These are phyloP conservation scores for Mallotus villosus DNA, from an alignment of 2,797 vertebrate species.

Conservation along the genomic window DNA sequence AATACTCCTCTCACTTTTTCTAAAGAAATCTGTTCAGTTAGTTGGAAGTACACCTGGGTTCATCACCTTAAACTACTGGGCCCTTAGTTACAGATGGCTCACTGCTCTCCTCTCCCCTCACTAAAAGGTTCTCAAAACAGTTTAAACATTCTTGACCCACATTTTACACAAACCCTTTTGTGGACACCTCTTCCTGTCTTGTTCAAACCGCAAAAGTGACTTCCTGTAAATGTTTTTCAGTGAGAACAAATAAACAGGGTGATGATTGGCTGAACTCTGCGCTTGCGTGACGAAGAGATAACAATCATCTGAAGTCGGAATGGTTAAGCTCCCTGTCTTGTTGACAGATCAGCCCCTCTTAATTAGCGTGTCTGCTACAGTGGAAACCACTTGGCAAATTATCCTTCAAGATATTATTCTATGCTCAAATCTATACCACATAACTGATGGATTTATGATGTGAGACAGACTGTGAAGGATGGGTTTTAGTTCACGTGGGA, in stretches of 20 bases:
- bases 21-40: too few relatives aligned
- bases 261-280: background rate
- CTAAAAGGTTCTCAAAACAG: background rate
- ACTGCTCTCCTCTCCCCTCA: background rate
- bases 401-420: slow-evolving; percentile 43
- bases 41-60: too few relatives aligned
- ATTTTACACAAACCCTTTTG: background rate
- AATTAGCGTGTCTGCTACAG: background rate
- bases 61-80: too few relatives aligned
- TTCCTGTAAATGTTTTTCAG: slow-evolving; percentile 7
- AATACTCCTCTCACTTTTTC: too few relatives aligned
- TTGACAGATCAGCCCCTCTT: background rate
- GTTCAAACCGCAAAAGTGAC: background rate
- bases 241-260: background rate
- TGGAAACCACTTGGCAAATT: slow-evolving; percentile 49
- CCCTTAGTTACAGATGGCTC: background rate
- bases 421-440: slow-evolving; percentile 38
- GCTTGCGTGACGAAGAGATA: background rate
- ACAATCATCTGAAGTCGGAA: background rate
- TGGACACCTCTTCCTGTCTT: slow-evolving; percentile 3
- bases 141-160: background rate
- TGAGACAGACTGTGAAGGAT: slow-evolving; percentile 51
- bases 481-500: slow-evolving; percentile 43
- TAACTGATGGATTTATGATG: slow-evolving; percentile 59
- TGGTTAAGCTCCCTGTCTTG: background rate